Base-by-base conservation (phyloP, 2,888 invertebrate genomes). In the Argyresthia albistria region DNA sequence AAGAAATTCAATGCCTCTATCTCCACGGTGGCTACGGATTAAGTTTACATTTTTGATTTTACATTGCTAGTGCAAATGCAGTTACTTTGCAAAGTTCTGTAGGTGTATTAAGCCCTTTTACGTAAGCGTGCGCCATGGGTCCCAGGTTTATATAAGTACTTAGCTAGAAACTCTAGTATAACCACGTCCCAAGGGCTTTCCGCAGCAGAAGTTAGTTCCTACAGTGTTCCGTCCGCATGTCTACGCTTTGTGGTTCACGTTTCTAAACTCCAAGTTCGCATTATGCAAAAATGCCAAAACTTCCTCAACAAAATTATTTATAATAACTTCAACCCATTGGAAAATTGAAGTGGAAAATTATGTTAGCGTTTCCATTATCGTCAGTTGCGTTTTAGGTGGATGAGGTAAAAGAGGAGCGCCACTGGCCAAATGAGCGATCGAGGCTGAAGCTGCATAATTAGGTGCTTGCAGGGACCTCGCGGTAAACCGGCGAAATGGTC, bases 401-500 rank as follows among this genome's bases (percentile, higher is more conserved):
- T 65, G 64, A 67, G 69, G 66, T 73, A 67, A 67, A 66, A 64
- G 64, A 43, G 46, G 35, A 62, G 61, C 60, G 61, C 65, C 57
- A 52, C 60, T 63, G 61, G 64, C 67, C 66, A 64, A 66, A 60
- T 63, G 66, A 61, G 66, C 65, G 60, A 63, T 64, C 65, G 62
- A 49, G 54, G 64, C 43, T 16, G 59, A 57, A 70, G 70, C 69
- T 76, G 73, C 68, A 76, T 55, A 83, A 83, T 76, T 76, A 76
- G 70, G 76, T 76, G 75, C 80, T 83, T 81, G 47, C 12, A 12
- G 14, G 43, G 42, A 25, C 16, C 50, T 9, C 12, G 25, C 43
- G 61, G 66, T 80, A 83, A 81, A 73, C 77, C 73, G 69, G 67
- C 70, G 69, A 76, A 83, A 81, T 66, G 73, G 62, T 69, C 69